A percentile compares a stretch with the other conserved stretches of the same genome.
These are phyloP conservation scores for Malthinus flaveolus DNA, from an alignment of 2,888 invertebrate genomes.

Conservation along the genomic window DNA sequence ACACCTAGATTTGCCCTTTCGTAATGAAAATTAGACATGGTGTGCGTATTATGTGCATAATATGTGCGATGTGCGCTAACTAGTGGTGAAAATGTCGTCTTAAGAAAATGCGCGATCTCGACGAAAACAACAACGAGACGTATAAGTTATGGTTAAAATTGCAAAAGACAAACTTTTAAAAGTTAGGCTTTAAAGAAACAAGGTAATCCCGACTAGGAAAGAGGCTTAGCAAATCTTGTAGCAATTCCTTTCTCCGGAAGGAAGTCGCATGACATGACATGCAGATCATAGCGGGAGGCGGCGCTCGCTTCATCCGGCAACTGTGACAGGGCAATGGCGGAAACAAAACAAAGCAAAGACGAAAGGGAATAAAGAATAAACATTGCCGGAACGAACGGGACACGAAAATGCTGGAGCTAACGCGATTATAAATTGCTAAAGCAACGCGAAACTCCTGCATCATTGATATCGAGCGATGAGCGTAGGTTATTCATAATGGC, in stretches of 20 bases:
- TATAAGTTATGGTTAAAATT: constrained; percentile 9
- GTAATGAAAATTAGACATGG: too few relatives aligned
- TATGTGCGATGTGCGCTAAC: too few relatives aligned
- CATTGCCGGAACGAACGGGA: constrained; percentile 31
- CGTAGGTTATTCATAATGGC: constrained; percentile 29
- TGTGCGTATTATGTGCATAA: too few relatives aligned
- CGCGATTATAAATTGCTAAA: constrained; percentile 38
- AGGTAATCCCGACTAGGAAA: constrained; percentile 30
- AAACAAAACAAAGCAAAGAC: constrained; percentile 37
- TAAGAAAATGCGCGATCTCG: background rate
- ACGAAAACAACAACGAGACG: background rate
- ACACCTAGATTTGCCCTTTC: too few relatives aligned
- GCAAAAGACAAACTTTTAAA: constrained; percentile 13
- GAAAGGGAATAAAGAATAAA: constrained; percentile 36
- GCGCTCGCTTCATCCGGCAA: constrained; percentile 36
- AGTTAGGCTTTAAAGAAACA: constrained; percentile 25
- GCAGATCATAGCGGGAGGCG: constrained; percentile 41
- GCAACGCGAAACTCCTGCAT: constrained; percentile 22
- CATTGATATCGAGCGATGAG: constrained; percentile 30
- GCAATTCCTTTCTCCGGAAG: constrained; percentile 37
- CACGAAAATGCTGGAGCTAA: constrained; percentile 37
- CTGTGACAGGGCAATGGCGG: constrained; percentile 37
- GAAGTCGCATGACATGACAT: constrained; percentile 41
- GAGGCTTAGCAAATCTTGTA: constrained; percentile 34
- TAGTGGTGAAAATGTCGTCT: too few relatives aligned